phyloP scores from a whole-genome alignment of 2,113 vertebrate species.

The Hypomesus transpacificus region DNA sequence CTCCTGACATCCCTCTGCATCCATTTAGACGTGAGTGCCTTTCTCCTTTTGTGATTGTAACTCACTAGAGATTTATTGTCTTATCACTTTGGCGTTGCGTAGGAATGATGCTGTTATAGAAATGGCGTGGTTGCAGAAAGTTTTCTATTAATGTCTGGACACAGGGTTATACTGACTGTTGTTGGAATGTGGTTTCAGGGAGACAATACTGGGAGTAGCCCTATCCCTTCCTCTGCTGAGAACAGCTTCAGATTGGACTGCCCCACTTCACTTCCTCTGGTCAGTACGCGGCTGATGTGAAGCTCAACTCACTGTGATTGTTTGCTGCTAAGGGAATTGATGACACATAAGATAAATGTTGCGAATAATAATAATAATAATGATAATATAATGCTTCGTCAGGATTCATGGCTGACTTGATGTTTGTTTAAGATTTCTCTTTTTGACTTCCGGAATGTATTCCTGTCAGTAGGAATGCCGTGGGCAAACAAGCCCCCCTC shows the following conservation, averaged over 20 bases:
- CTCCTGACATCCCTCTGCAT: slow-evolving; percentile 81
- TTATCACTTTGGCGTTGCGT: background rate
- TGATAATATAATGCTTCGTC: too few relatives aligned
- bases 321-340: too few relatives aligned
- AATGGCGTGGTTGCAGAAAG: too few relatives aligned
- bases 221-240: slow-evolving; percentile 76
- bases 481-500: background rate
- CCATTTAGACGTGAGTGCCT: slow-evolving; percentile 79
- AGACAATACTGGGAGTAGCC: slow-evolving; percentile 73
- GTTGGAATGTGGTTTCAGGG: slow-evolving; percentile 62
- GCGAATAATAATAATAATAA: too few relatives aligned
- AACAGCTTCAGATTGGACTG: slow-evolving; percentile 77
- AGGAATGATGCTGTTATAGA: too few relatives aligned
- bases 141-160: too few relatives aligned
- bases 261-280: slow-evolving; percentile 78
- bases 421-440: slow-evolving; percentile 1
- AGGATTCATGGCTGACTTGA: background rate
- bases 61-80: background rate
- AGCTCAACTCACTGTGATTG: too few relatives aligned
- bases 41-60: background rate
- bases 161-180: too few relatives aligned
- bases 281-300: slow-evolving; percentile 41
- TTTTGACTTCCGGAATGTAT: too few relatives aligned
- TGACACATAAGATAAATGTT: too few relatives aligned
- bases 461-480: slow-evolving; percentile 4